Evolutionary conservation across 2,888 invertebrate species (phyloP).

Genomic region (Acrocyrtus sp.): DNA sequence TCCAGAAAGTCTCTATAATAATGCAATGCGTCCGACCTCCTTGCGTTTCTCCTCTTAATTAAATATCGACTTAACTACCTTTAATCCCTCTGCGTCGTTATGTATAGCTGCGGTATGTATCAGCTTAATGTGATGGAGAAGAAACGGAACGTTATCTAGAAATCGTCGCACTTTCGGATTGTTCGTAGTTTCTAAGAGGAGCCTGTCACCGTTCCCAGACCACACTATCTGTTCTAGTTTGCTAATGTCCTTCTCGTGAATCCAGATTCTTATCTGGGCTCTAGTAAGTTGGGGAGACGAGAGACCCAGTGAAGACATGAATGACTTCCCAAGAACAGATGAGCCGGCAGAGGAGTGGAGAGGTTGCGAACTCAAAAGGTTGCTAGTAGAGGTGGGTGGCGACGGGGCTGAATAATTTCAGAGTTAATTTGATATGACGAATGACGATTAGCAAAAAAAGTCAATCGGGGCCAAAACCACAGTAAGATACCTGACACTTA

Average conservation of each 20-base stretch:
- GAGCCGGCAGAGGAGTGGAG: neutral
- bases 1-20: too few relatives aligned
- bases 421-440: neutral
- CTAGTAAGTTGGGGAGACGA: conserved; percentile 71
- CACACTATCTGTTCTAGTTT: conserved; percentile 88
- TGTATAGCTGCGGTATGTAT: conserved; percentile 82
- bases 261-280: conserved; percentile 94
- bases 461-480: too few relatives aligned
- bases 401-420: neutral
- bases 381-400: conserved; percentile 2
- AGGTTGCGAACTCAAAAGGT: neutral
- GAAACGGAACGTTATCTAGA: conserved; percentile 91
- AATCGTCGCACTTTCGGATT: conserved; percentile 85
- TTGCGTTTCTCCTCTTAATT: too few relatives aligned
- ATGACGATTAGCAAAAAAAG: too few relatives aligned
- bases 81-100: conserved; percentile 78
- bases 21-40: too few relatives aligned
- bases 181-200: conserved; percentile 82
- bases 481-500: too few relatives aligned
- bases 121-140: conserved; percentile 82
- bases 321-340: neutral
- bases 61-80: too few relatives aligned
- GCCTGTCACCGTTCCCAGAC: conserved; percentile 87
- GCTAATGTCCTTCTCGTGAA: conserved; percentile 89
- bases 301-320: neutral